phyloP scores from a whole-genome alignment of 1,140 invertebrate genomes.

The Saxidomus purpurata region DNA sequence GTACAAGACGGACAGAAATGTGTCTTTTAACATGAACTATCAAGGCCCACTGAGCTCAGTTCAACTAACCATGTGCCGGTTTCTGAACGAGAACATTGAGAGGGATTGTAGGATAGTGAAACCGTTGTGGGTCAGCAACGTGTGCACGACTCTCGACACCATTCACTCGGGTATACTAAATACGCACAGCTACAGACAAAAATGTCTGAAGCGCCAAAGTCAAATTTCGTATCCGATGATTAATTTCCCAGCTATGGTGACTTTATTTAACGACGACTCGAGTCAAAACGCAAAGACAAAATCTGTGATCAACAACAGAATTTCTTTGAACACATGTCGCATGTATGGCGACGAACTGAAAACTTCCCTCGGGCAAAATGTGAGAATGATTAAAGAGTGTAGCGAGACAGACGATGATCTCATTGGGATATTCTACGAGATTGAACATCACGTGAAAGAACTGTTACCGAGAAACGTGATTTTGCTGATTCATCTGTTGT shows the following conservation, averaged over 20 bases:
- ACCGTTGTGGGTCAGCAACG: too few relatives aligned
- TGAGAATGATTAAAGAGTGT: not conserved
- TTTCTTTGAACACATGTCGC: conserved; percentile 8
- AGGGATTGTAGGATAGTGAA: too few relatives aligned
- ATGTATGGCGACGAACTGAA: conserved; percentile 36
- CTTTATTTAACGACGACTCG: not conserved
- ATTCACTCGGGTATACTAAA: too few relatives aligned
- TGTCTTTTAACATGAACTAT: too few relatives aligned
- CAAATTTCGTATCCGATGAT: conserved; percentile 17
- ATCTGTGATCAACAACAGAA: conserved; percentile 30
- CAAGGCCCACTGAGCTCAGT: too few relatives aligned
- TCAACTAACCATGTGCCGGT: too few relatives aligned
- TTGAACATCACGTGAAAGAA: not conserved
- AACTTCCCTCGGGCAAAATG: not conserved
- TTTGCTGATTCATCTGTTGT: not conserved
- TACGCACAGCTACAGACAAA: too few relatives aligned
- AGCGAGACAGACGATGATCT: not conserved
- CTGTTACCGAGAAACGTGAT: conserved; percentile 6
- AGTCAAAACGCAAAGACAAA: not conserved
- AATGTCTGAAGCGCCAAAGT: too few relatives aligned
- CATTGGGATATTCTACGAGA: not conserved
- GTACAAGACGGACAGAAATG: too few relatives aligned
- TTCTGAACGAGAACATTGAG: too few relatives aligned
- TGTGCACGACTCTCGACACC: too few relatives aligned
- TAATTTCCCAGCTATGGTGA: conserved; percentile 12